phyloP scores from a whole-genome alignment of 2,113 vertebrate species.

The Cyprinus carpio region DNA sequence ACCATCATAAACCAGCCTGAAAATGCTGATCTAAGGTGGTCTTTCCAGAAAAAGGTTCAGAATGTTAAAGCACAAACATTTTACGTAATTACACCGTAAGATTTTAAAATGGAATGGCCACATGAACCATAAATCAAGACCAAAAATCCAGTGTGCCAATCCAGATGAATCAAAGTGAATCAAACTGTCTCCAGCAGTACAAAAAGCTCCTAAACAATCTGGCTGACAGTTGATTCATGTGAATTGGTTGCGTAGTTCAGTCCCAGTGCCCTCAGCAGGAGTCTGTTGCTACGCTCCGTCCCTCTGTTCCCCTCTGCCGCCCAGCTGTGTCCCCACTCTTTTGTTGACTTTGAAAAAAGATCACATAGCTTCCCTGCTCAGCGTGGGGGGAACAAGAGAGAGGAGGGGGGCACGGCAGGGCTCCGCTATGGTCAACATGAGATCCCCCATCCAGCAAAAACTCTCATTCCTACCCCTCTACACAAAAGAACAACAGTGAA shows the following conservation, averaged over 20 bases:
- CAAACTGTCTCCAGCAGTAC: conserved; percentile 26
- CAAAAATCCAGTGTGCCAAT: conserved; percentile 2
- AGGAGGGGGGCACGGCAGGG: conserved; percentile 57
- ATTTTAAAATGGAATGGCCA: not conserved
- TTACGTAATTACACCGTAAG: not conserved
- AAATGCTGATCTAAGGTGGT: conserved; percentile 3
- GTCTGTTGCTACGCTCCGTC: conserved; percentile 70
- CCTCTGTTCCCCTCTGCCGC: conserved; percentile 65
- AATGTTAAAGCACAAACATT: not conserved
- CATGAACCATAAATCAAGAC: conserved; percentile 20
- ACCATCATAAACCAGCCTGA: not conserved
- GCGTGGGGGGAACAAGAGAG: conserved; percentile 47
- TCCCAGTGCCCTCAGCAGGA: conserved; percentile 66
- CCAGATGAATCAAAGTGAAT: conserved; percentile 25
- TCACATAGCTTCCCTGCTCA: conserved; percentile 72
- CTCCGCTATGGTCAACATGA: conserved; percentile 66
- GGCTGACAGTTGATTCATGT: conserved; percentile 40
- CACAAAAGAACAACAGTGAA: conserved; percentile 38
- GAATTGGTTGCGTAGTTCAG: conserved; percentile 50
- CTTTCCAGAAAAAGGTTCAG: not conserved
- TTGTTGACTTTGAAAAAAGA: conserved; percentile 77
- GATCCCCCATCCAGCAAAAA: conserved; percentile 50
- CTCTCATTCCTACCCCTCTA: conserved; percentile 27
- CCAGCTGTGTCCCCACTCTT: conserved; percentile 75
- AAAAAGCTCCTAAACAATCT: conserved; percentile 20